Evolutionary conservation across 1,140 invertebrate species (phyloP).

Genomic region (Zelostemma sp.): DNA sequence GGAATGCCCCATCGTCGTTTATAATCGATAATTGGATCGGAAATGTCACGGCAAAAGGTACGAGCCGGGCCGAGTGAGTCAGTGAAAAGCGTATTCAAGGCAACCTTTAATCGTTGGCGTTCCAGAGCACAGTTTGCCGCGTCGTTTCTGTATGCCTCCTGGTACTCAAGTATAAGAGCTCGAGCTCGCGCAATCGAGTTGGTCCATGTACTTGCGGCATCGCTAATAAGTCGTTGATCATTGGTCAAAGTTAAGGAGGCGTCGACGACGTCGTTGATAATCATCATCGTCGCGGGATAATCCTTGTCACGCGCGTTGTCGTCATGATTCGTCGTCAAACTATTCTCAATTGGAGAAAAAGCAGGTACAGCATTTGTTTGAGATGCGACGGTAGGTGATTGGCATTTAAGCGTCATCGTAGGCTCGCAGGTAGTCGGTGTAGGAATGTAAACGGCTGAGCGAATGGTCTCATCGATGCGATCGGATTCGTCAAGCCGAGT

Average conservation of each 20-base stretch:
- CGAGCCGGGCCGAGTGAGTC: slow-evolving; percentile 12
- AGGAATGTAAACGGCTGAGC: slow-evolving; percentile 68
- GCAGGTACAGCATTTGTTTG: slow-evolving; percentile 69
- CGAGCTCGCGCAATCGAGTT: slow-evolving; percentile 26
- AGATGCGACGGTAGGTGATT: slow-evolving; percentile 68
- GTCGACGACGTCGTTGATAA: slow-evolving; percentile 11
- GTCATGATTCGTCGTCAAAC: slow-evolving; percentile 32
- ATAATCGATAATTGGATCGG: slow-evolving; percentile 53
- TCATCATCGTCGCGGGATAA: slow-evolving; percentile 15
- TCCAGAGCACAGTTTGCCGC: slow-evolving; percentile 41
- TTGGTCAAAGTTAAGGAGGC: slow-evolving; percentile 8
- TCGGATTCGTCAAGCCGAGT: slow-evolving; percentile 55
- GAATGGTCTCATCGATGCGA: slow-evolving; percentile 51
- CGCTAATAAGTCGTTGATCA: slow-evolving; percentile 14
- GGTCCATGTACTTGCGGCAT: slow-evolving; percentile 6
- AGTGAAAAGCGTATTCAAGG: slow-evolving; percentile 50
- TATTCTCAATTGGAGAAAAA: slow-evolving; percentile 50
- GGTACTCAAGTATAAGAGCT: slow-evolving; percentile 52
- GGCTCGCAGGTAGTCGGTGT: slow-evolving; percentile 69
- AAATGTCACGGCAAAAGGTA: slow-evolving; percentile 11
- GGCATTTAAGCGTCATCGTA: slow-evolving; percentile 71
- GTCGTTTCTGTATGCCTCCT: slow-evolving; percentile 44
- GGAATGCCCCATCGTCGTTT: slow-evolving; percentile 74
- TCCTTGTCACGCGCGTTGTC: slow-evolving; percentile 29
- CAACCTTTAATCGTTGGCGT: slow-evolving; percentile 56